Evolutionary conservation across 35 echinoderm and acorn worm species (phyloP), one percentile per base, ranked within the genome.

Genomic region (Amphiura filiformis): DNA sequence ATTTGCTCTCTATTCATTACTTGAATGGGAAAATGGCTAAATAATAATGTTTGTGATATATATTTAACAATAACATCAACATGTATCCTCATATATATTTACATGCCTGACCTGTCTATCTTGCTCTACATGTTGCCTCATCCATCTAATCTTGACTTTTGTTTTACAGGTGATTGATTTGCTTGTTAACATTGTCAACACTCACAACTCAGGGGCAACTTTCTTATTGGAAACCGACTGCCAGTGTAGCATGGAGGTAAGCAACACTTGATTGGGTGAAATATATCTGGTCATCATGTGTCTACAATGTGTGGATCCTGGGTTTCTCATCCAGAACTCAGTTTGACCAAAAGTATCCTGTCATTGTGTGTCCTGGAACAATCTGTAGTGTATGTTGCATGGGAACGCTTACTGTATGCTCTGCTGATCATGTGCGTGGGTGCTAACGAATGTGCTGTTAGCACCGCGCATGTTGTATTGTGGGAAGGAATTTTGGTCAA

Each of bases 201-300:
- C 70, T 23, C 80, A 88, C 77, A 78, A 91, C 34, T 75, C 81
- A 35, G 89, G 89, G 57, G 80, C 85, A 37, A 52, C 80, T 44
- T 87, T 91, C 20, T 39, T 95, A 12, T 56, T 95, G 0, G 93
- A 95, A 35, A 91, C 89, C 13, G 89, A 95, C 57, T 95, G 93
- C 78, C 89, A 95, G 49, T 95, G 93, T 38, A 95, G 89, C 84
- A 65, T 81, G 56, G 93, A 95, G 93, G 93, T 95, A 83, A 86
- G 41, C 7, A 52, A 52, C 7, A 20, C 20, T 52, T 52, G 44
- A 7, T 52, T 7, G 44, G 7, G 7, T 11, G 44, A 11, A 11
- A 52, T 52, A 20, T 11, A 7, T 52, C 44, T 11, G 44, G 44
- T 52, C 44, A 11, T 11, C 44, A 7, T 20, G 20, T 11, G 44